These are phyloP conservation scores for Acheta domesticus DNA, from an alignment of 2,888 invertebrate species.

Conservation along the genomic window DNA sequence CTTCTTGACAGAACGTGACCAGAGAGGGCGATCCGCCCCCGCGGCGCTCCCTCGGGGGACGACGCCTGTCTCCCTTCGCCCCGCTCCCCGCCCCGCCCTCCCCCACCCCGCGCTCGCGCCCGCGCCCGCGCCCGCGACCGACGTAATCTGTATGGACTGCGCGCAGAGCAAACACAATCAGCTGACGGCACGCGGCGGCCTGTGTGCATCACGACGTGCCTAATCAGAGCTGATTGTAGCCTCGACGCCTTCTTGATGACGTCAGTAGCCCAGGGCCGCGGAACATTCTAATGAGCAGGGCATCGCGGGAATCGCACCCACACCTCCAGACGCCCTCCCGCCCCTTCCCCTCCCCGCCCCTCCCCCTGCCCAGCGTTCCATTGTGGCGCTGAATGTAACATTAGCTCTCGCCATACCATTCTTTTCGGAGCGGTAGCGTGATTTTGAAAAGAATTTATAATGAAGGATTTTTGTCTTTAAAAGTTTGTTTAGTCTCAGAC, in stretches of 20 bases:
- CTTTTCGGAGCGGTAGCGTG: background rate
- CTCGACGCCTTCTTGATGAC: background rate
- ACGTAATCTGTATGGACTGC: slow-evolving; percentile 5
- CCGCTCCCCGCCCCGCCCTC: too few species aligned
- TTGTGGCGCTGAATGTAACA: background rate
- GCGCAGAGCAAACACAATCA: background rate
- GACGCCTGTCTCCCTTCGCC: too few species aligned
- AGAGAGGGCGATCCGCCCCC: too few species aligned
- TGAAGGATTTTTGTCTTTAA: slow-evolving; percentile 18
- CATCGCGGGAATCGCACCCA: background rate
- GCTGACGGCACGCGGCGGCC: background rate
- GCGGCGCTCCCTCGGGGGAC: too few species aligned
- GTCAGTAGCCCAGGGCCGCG: background rate
- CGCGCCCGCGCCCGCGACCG: background rate
- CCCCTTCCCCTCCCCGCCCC: too few species aligned
- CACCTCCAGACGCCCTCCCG: too few species aligned
- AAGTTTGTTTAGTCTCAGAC: background rate
- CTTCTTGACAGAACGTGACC: too few species aligned
- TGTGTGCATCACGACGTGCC: background rate
- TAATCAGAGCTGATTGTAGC: slow-evolving; percentile 18
- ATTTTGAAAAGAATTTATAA: slow-evolving; percentile 1
- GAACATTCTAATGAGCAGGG: background rate
- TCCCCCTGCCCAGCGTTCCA: too few species aligned
- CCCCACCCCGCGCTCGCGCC: too few species aligned
- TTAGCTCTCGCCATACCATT: background rate